Evolutionary conservation across 2,888 invertebrate genomes (phyloP), one percentile per base, ranked within the genome.

Genomic region (Danaus chrysippus): DNA sequence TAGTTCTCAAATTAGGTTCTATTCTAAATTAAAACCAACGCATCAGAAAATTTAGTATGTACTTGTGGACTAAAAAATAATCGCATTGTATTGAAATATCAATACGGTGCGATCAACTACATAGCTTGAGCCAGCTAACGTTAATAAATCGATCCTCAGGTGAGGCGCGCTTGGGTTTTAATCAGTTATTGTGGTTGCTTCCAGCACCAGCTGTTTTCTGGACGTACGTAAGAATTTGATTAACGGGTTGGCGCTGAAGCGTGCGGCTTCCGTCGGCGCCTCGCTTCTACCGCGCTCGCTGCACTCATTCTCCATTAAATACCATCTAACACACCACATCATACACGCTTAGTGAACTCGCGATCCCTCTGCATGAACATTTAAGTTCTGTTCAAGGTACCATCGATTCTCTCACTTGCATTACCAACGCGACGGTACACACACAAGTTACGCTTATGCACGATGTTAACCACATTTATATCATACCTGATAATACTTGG

Each of bases 191-290:
- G 79, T 87, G 84, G 82, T 92, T 87, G 87, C 89, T 93, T 93
- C 82, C 93, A 93, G 93, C 92, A 92, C 86, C 93, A 93, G 91
- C 93, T 93, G 90, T 92, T 93, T 92, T 92, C 93, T 88, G 92
- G 93, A 87, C 92, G 92, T 91, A 90, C 92, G 79, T 93, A 93
- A 56, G 58, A 59, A 63, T 67, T 63, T 58, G 58, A 58, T 64
- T 59, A 62, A 54, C 74, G 79, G 74, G 53, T 58, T 49, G 66
- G 64, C 58, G 66, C 56, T 54, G 67, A 62, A 55, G 64, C 62
- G 61, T 69, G 65, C 70, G 65, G 70, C 67, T 70, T 70, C 58
- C 58, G 64, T 62, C 59, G 63, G 60, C 62, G 69, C 67, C 64
- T 64, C 60, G 65, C 64, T 46, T 69, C 66, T 73, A 69, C 66